Conservation (phyloP, 2,888 invertebrate genomes). For the Mesoligia furuncula region DNA sequence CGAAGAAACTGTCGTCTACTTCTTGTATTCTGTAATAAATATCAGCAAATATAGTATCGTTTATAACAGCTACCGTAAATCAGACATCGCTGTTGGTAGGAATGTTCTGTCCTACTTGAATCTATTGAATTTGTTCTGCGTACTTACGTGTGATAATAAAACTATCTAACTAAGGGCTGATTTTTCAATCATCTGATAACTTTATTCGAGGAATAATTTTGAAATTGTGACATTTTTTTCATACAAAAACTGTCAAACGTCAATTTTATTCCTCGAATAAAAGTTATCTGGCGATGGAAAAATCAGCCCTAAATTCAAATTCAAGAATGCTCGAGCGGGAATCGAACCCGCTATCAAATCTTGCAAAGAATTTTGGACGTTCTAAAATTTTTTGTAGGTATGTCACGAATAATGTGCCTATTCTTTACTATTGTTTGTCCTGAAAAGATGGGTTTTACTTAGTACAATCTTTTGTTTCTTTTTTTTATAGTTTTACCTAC, state of each 20-base stretch:
- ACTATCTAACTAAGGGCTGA: not conserved
- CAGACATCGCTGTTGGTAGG: not conserved
- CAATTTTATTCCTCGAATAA: no score
- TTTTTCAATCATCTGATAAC: no score
- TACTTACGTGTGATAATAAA: not conserved
- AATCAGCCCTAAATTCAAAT: not conserved
- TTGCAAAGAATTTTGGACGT: not conserved
- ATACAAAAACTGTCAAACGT: no score
- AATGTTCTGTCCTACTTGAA: not conserved
- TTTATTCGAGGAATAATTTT: no score
- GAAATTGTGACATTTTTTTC: no score
- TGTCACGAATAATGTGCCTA: not conserved
- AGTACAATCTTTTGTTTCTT: not conserved
- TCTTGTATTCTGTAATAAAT: slow-evolving; percentile 93
- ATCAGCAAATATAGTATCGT: slow-evolving; percentile 13
- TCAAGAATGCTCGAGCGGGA: not conserved
- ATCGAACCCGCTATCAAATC: not conserved
- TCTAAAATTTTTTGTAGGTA: not conserved
- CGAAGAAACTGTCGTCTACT: slow-evolving; percentile 95
- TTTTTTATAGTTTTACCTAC: not conserved
- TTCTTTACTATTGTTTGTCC: not conserved
- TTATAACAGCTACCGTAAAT: not conserved
- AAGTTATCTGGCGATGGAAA: no score
- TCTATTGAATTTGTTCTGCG: not conserved
- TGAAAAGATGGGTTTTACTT: not conserved